A percentile compares a stretch with the other conserved stretches of the same genome.
phyloP scores from a whole-genome alignment of 2,797 vertebrate species.

The Premnoplex brunnescens region DNA sequence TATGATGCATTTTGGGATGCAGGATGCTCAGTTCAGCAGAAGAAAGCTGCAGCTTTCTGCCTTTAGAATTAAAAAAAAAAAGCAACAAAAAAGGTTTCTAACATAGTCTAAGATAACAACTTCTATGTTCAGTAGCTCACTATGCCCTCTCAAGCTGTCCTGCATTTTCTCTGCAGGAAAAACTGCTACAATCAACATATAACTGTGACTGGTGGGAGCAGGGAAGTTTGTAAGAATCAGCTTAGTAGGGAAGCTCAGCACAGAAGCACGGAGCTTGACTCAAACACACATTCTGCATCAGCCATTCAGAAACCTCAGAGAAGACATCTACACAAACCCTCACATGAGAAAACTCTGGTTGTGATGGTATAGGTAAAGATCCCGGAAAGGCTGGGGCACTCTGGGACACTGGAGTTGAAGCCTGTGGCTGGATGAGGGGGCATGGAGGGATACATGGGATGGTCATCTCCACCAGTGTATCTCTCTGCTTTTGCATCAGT shows the following conservation, averaged over 20 bases:
- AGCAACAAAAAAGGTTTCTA: neutral
- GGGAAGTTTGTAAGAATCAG: neutral
- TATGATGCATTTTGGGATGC: neutral
- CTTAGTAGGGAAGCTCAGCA: neutral
- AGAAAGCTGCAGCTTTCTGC: neutral
- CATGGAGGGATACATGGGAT: neutral
- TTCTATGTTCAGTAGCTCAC: neutral
- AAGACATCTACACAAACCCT: conserved; percentile 1
- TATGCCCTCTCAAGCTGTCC: neutral
- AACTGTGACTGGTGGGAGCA: neutral
- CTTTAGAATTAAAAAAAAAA: neutral
- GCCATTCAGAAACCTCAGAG: neutral
- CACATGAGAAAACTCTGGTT: conserved; percentile 94
- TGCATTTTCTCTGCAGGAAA: neutral
- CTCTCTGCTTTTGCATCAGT: conserved; percentile 31
- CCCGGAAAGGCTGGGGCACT: conserved; percentile 78
- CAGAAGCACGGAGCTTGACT: neutral
- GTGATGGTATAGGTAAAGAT: conserved; percentile 84
- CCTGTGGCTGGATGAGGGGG: conserved; percentile 66
- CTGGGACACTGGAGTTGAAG: conserved; percentile 86
- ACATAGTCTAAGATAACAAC: neutral
- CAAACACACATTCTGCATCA: neutral
- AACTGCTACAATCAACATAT: neutral
- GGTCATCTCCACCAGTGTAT: conserved; percentile 69
- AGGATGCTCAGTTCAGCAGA: neutral